These are phyloP conservation scores for Neosilurus hyrtlii DNA, from an alignment of 2,797 vertebrate species.

Conservation along the genomic window DNA sequence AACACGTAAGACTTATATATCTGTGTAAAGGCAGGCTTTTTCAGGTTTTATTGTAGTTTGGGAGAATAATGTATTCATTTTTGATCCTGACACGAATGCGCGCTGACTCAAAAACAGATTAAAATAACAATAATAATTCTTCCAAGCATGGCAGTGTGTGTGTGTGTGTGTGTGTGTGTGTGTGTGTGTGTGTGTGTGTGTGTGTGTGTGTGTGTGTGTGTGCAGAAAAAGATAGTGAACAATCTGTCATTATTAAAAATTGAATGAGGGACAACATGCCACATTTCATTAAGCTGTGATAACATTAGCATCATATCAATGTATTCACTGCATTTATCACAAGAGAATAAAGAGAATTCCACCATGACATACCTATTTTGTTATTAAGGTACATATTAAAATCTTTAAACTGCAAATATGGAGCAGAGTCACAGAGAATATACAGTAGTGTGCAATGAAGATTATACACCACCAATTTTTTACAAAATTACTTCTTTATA, in stretches of 20 bases:
- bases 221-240: too few species aligned
- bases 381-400: too few species aligned
- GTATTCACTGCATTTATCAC: neutral
- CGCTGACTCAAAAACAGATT: neutral
- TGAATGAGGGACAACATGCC: neutral
- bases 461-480: too few species aligned
- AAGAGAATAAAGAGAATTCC: neutral
- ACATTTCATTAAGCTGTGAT: neutral
- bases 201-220: constrained; percentile 10
- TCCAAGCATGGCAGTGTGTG: neutral
- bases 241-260: neutral
- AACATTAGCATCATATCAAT: neutral
- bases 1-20: neutral
- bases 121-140: neutral
- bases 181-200: neutral
- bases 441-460: too few species aligned
- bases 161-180: too few species aligned
- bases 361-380: too few species aligned
- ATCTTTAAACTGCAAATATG: neutral
- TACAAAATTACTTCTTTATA: too few species aligned
- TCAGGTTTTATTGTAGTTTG: neutral
- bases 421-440: neutral
- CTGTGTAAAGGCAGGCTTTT: neutral
- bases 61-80: neutral
- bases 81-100: neutral